phyloP scores from a whole-genome alignment of 2,888 invertebrate genomes.

The Hypercompe scribonia region DNA sequence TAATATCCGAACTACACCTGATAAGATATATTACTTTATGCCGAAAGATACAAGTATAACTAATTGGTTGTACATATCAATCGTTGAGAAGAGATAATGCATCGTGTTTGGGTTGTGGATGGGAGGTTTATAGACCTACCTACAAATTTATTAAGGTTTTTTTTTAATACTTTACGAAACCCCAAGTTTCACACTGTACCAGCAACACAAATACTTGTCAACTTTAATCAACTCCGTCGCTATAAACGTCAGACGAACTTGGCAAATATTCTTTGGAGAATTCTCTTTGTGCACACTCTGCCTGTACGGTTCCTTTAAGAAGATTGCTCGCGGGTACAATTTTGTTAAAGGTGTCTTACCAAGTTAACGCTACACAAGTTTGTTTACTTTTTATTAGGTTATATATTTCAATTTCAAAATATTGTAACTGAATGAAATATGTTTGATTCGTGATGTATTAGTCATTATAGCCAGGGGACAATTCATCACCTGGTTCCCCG shows the following conservation, averaged over 20 bases:
- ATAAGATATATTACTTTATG: too few relatives aligned
- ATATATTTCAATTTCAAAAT: constrained; percentile 4
- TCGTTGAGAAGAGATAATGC: too few relatives aligned
- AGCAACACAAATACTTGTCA: constrained; percentile 6
- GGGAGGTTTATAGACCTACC: too few relatives aligned
- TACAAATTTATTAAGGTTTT: neutral
- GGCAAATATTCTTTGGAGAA: constrained; percentile 12
- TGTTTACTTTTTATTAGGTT: constrained; percentile 2
- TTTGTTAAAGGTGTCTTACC: constrained; percentile 21
- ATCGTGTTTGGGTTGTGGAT: too few relatives aligned
- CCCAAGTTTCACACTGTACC: neutral
- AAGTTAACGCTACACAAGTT: constrained; percentile 15
- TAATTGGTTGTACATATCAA: too few relatives aligned
- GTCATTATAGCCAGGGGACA: neutral
- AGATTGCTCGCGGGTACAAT: constrained; percentile 18
- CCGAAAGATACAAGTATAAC: too few relatives aligned
- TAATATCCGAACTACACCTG: too few relatives aligned
- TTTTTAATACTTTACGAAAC: neutral
- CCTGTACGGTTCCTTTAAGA: constrained; percentile 8
- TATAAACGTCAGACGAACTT: constrained; percentile 15
- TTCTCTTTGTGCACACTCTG: constrained; percentile 14
- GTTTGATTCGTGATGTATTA: neutral
- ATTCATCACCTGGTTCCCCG: too few relatives aligned
- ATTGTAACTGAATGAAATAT: neutral
- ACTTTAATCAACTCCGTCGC: constrained; percentile 1